phyloP scores from a whole-genome alignment of 2,797 vertebrate genomes.

The Orientallactaga sibirica region DNA sequence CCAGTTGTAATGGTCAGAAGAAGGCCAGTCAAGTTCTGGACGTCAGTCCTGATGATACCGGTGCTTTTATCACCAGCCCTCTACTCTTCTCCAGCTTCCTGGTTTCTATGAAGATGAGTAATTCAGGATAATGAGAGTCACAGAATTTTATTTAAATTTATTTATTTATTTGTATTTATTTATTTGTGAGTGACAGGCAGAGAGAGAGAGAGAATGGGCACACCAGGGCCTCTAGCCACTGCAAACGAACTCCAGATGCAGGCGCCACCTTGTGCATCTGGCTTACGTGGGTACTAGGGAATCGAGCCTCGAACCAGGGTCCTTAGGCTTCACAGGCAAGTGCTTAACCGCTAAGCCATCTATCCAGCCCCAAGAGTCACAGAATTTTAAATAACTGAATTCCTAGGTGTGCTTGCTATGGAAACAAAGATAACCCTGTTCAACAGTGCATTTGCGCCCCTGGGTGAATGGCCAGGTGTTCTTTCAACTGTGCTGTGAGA shows the following conservation, averaged over 20 bases:
- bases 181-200: too few relatives aligned
- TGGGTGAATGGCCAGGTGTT: slow-evolving; percentile 90
- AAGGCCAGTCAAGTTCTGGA: background rate
- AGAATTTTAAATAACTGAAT: slow-evolving; percentile 78
- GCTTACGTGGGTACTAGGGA: too few relatives aligned
- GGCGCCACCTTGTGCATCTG: too few relatives aligned
- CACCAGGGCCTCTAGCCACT: too few relatives aligned
- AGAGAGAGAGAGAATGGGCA: too few relatives aligned
- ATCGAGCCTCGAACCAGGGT: too few relatives aligned
- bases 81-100: background rate
- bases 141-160: slow-evolving; percentile 49
- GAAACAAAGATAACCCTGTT: slow-evolving; percentile 91
- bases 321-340: too few relatives aligned
- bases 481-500: slow-evolving; percentile 89
- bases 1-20: background rate
- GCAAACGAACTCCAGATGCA: too few relatives aligned
- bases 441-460: slow-evolving; percentile 86
- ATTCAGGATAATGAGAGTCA: slow-evolving; percentile 80
- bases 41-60: background rate
- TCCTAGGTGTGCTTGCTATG: slow-evolving; percentile 86
- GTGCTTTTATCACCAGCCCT: background rate
- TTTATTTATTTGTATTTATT: too few relatives aligned
- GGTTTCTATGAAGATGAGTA: slow-evolving; percentile 60
- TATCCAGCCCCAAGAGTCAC: slow-evolving; percentile 55
- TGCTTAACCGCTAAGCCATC: too few relatives aligned